Percentiles rank a stretch among this genome's conserved stretches.
These are phyloP conservation scores for Acanthornis magna DNA, from an alignment of 2,797 vertebrate genomes.

Conservation along the genomic window DNA sequence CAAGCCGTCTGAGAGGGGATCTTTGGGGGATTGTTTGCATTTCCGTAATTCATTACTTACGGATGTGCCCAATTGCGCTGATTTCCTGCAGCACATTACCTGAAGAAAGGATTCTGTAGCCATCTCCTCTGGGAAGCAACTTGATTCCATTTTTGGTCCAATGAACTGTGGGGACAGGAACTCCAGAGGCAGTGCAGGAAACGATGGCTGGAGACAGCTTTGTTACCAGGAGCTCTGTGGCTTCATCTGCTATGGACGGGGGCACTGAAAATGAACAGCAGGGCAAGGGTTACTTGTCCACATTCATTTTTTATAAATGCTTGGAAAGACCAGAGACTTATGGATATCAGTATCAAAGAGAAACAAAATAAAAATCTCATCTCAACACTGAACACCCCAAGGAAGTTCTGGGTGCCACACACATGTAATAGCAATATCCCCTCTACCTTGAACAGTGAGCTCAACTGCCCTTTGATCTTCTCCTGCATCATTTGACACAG, in stretches of 20 bases:
- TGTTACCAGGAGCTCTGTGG: conserved; percentile 85
- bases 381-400: neutral
- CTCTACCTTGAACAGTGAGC: conserved; percentile 89
- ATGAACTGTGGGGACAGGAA: conserved; percentile 85
- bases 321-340: neutral
- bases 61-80: neutral
- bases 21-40: neutral
- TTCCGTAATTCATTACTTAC: neutral
- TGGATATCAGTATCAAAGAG: neutral
- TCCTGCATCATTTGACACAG: conserved; percentile 87
- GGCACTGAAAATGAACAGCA: conserved; percentile 80
- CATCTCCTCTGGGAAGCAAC: conserved; percentile 78
- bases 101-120: conserved; percentile 86
- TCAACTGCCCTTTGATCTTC: conserved; percentile 81
- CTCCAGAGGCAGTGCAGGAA: conserved; percentile 87
- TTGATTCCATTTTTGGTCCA: conserved; percentile 93
- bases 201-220: conserved; percentile 85
- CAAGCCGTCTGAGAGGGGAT: neutral
- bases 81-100: conserved; percentile 72
- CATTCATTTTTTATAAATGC: neutral
- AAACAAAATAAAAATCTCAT: neutral
- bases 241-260: conserved; percentile 93
- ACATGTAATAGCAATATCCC: neutral
- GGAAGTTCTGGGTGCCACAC: neutral
- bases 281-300: neutral